Evolutionary conservation across 2,797 vertebrate genomes (phyloP).

Genomic region (Paedocypris micromegethes): DNA sequence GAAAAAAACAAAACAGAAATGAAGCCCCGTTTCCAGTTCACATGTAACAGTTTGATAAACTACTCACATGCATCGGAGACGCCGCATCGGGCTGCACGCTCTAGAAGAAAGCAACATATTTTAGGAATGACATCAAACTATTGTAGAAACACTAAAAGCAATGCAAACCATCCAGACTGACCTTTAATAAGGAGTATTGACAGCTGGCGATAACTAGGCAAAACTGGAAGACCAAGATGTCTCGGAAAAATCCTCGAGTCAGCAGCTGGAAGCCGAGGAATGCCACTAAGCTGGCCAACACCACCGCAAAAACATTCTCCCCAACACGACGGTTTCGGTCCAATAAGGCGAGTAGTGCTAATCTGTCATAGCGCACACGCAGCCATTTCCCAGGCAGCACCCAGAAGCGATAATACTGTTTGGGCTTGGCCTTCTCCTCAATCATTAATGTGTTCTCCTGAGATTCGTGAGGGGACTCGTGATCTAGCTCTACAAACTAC

Average conservation of each 20-base stretch:
- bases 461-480: conserved; percentile 86
- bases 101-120: conserved; percentile 54
- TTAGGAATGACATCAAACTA: not conserved
- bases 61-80: conserved; percentile 89
- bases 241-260: conserved; percentile 83
- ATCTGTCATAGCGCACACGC: conserved; percentile 82
- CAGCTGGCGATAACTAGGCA: conserved; percentile 90
- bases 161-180: conserved; percentile 43
- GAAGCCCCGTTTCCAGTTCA: not conserved
- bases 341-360: conserved; percentile 82
- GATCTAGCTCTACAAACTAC: conserved; percentile 83
- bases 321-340: conserved; percentile 81
- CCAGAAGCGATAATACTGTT: conserved; percentile 90
- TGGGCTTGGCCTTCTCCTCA: conserved; percentile 81
- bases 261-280: conserved; percentile 86
- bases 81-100: conserved; percentile 89
- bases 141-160: not conserved
- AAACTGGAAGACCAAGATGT: conserved; percentile 94
- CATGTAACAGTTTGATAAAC: not conserved
- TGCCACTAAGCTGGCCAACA: conserved; percentile 82
- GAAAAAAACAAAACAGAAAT: conserved; percentile 21
- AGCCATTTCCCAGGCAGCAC: conserved; percentile 85
- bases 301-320: conserved; percentile 83
- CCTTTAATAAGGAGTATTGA: conserved; percentile 89
- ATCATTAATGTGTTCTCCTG: conserved; percentile 92